Conservation (phyloP, 2,113 vertebrate genomes). For the Leptodactylus fuscus region DNA sequence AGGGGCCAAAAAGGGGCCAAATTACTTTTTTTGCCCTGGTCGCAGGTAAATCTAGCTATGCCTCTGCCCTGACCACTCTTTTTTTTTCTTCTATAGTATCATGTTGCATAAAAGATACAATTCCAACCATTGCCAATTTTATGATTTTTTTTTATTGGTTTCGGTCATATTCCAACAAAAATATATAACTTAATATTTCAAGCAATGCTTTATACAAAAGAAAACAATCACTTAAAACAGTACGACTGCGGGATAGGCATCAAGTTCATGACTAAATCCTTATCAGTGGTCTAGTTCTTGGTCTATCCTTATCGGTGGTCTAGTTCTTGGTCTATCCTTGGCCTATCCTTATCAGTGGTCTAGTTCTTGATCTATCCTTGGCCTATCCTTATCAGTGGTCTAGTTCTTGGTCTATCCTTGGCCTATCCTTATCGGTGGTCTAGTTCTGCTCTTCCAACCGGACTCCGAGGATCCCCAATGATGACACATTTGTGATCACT, state of each 20-base stretch:
- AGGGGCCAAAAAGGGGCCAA: no score
- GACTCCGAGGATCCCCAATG: no score
- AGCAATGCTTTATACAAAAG: conserved; percentile 54
- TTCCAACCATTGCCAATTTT: neutral
- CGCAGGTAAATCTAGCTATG: no score
- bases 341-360: neutral
- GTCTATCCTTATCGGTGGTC: no score
- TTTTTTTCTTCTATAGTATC: no score
- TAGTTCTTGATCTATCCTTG: neutral
- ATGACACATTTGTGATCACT: no score
- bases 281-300: no score
- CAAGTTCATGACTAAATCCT: neutral
- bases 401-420: neutral
- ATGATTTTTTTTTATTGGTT: conserved; percentile 14
- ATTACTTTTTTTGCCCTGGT: no score
- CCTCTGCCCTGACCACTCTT: no score
- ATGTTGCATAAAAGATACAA: neutral
- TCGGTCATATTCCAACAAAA: conserved; percentile 34
- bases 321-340: neutral
- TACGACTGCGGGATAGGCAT: neutral
- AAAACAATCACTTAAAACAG: conserved; percentile 2
- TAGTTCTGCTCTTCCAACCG: no score
- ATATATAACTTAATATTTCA: conserved; percentile 31
- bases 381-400: neutral
- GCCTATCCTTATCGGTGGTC: neutral